Percentiles rank a stretch among this genome's conserved stretches.
Conservation (phyloP, 2,888 invertebrate genomes). For the Nomada ferruginata region DNA sequence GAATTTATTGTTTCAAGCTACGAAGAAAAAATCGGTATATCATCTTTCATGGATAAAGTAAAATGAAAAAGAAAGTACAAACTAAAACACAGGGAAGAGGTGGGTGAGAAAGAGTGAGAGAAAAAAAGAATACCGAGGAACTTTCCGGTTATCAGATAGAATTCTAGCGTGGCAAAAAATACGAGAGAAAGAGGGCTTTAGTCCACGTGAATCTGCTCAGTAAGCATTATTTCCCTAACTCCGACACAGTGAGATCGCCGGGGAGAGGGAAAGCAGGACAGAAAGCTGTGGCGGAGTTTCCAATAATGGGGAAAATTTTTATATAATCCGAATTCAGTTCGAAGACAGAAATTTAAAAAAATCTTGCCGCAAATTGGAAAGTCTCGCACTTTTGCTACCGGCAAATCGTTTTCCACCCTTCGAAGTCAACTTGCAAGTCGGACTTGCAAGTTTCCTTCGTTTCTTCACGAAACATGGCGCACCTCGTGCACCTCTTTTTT, state of each 20-base stretch:
- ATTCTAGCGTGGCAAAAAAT: constrained; percentile 63
- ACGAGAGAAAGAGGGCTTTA: constrained; percentile 58
- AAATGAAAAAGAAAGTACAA: not conserved
- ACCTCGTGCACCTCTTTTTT: constrained; percentile 8
- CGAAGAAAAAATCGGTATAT: constrained; percentile 47
- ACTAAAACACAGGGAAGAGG: not conserved
- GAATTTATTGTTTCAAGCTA: constrained; percentile 48
- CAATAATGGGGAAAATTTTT: constrained; percentile 68
- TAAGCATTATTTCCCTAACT: constrained; percentile 67
- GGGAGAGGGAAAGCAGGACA: not conserved
- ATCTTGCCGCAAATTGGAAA: constrained; percentile 34
- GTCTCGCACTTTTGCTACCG: constrained; percentile 39
- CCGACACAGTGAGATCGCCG: constrained; percentile 15
- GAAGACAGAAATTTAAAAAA: constrained; percentile 62
- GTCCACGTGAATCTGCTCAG: constrained; percentile 64
- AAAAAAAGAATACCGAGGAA: constrained; percentile 44
- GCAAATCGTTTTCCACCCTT: constrained; percentile 42
- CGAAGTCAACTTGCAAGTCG: too few species aligned
- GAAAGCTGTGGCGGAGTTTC: constrained; percentile 49
- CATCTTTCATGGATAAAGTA: constrained; percentile 43
- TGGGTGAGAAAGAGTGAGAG: not conserved
- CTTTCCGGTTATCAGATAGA: constrained; percentile 66
- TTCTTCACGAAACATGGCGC: constrained; percentile 28
- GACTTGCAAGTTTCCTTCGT: constrained; percentile 41
- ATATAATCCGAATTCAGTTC: constrained; percentile 60